Conservation (phyloP, 1,140 invertebrate genomes). For the Lucilia cuprina region DNA sequence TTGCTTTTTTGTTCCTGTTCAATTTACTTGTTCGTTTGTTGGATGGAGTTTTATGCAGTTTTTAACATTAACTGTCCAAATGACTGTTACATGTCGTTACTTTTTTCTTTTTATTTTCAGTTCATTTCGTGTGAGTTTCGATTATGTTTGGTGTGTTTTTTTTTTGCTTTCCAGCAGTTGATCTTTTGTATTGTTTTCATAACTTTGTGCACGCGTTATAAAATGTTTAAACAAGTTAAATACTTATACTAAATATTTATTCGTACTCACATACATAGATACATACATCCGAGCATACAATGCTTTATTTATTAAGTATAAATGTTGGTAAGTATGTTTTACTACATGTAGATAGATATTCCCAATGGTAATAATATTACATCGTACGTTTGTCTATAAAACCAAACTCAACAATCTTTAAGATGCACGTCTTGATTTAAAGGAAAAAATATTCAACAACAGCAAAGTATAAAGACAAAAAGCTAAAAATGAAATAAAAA, state of each 20-base stretch:
- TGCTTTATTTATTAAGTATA: too few relatives aligned
- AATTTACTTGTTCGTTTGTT: neutral
- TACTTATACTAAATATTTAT: neutral
- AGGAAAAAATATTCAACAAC: neutral
- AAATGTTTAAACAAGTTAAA: slow-evolving; percentile 16
- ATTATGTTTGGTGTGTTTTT: neutral
- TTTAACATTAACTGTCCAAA: slow-evolving; percentile 19
- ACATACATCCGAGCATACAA: too few relatives aligned
- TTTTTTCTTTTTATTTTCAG: neutral
- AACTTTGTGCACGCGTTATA: slow-evolving; percentile 32
- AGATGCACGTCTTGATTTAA: slow-evolving; percentile 31
- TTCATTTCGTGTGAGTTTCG: neutral
- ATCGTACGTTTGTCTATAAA: slow-evolving; percentile 13
- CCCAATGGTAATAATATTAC: slow-evolving; percentile 33
- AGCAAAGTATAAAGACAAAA: neutral
- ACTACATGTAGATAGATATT: slow-evolving; percentile 19
- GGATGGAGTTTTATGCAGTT: neutral
- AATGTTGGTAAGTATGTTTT: too few relatives aligned
- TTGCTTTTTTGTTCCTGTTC: neutral
- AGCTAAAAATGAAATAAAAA: neutral
- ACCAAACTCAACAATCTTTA: slow-evolving; percentile 25
- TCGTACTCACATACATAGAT: too few relatives aligned
- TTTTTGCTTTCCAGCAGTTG: neutral
- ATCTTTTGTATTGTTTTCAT: slow-evolving; percentile 17
- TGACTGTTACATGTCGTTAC: slow-evolving; percentile 19